Percentiles rank a stretch among this genome's conserved stretches.
These are phyloP conservation scores for Lithophane ornitopus DNA, from an alignment of 2,888 invertebrate species.

Conservation along the genomic window DNA sequence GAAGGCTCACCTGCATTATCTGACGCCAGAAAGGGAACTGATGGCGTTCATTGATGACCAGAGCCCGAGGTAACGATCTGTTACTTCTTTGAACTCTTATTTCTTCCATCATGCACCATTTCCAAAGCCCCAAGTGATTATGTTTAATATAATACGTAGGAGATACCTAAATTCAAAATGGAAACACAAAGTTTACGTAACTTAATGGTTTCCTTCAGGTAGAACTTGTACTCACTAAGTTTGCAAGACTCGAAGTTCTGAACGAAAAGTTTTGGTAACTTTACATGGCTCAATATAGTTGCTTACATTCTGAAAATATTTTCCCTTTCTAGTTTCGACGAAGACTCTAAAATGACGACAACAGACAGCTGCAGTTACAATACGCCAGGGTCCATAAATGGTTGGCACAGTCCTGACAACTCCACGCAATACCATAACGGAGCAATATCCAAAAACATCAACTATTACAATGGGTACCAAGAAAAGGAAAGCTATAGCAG, in stretches of 20 bases:
- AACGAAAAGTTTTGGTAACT: slow-evolving; percentile 19
- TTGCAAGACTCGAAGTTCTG: slow-evolving; percentile 10
- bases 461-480: slow-evolving; percentile 85
- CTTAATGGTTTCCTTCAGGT: slow-evolving; percentile 8
- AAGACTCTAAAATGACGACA: slow-evolving; percentile 91
- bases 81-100: background rate
- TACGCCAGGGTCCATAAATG: slow-evolving; percentile 90
- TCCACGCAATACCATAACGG: slow-evolving; percentile 85
- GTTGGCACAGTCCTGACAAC: slow-evolving; percentile 90
- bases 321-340: slow-evolving; percentile 82
- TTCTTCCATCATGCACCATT: no score
- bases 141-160: background rate
- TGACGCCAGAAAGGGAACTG: slow-evolving; percentile 94
- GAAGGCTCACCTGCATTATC: slow-evolving; percentile 95
- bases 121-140: background rate
- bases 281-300: background rate
- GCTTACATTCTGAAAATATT: background rate
- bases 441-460: slow-evolving; percentile 85
- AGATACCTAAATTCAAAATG: slow-evolving; percentile 6
- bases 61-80: slow-evolving; percentile 85
- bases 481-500: slow-evolving; percentile 77
- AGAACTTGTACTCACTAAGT: slow-evolving; percentile 1
- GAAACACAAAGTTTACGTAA: slow-evolving; percentile 17
- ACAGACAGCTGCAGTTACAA: slow-evolving; percentile 91
- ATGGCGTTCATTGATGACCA: slow-evolving; percentile 95